phyloP scores from a whole-genome alignment of 1,140 invertebrate genomes.

The Leucophenga varia region DNA sequence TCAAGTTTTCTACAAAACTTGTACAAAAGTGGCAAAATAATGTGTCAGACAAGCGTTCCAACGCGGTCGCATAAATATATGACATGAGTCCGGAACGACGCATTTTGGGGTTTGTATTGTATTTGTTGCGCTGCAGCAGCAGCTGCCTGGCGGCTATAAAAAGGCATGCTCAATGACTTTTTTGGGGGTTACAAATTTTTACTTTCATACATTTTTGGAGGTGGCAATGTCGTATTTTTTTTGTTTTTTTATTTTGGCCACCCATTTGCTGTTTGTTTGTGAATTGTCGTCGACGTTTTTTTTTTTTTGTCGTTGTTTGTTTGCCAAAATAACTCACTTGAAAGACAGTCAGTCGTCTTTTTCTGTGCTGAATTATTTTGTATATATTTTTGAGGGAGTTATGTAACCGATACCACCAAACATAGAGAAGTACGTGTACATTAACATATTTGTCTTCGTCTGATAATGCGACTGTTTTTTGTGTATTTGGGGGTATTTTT shows the following conservation, averaged over 20 bases:
- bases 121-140: conserved; percentile 29
- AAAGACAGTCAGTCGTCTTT: conserved; percentile 29
- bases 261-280: conserved; percentile 40
- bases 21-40: conserved; percentile 54
- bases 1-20: no score
- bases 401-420: conserved; percentile 38
- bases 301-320: conserved; percentile 13
- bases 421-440: conserved; percentile 53
- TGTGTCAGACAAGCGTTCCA: conserved; percentile 47
- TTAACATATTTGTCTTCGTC: conserved; percentile 51
- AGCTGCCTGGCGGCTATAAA: conserved; percentile 42
- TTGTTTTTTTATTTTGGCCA: conserved; percentile 14
- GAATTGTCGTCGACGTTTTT: neutral
- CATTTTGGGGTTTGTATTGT: conserved; percentile 20
- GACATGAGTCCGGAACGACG: neutral
- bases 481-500: no score
- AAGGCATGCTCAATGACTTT: conserved; percentile 30
- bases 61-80: conserved; percentile 16
- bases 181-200: conserved; percentile 7
- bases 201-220: no score
- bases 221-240: conserved; percentile 37
- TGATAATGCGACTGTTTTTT: no score
- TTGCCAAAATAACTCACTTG: conserved; percentile 23
- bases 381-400: no score
- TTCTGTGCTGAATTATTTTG: no score